A percentile compares a stretch with the other conserved stretches of the same genome.
These are phyloP conservation scores for Trissolcus japonicus DNA, from an alignment of 2,888 invertebrate genomes.

Conservation along the genomic window DNA sequence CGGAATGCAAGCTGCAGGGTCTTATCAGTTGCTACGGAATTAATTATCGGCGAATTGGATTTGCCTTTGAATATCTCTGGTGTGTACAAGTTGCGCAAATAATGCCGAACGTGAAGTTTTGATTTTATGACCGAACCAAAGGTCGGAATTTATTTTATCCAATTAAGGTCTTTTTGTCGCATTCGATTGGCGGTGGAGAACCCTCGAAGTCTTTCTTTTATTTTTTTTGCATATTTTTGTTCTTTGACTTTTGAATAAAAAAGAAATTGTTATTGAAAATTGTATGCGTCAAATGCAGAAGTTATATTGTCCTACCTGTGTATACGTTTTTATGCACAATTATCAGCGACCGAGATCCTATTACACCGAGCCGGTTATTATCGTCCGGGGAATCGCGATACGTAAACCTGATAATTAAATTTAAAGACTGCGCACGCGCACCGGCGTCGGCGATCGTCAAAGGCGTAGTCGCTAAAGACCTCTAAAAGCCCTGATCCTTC, in stretches of 20 bases:
- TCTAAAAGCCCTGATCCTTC: slow-evolving; percentile 32
- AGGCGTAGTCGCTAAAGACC: slow-evolving; percentile 42
- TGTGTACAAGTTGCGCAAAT: slow-evolving; percentile 18
- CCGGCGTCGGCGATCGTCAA: slow-evolving; percentile 48
- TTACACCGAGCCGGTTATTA: slow-evolving; percentile 58
- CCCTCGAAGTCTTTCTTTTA: neutral
- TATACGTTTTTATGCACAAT: slow-evolving; percentile 24
- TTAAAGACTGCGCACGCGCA: slow-evolving; percentile 60
- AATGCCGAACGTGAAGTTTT: neutral
- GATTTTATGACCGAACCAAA: slow-evolving; percentile 22
- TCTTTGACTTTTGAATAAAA: no score
- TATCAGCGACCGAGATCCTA: slow-evolving; percentile 44
- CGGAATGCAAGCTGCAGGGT: slow-evolving; percentile 39
- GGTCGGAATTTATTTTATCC: slow-evolving; percentile 18
- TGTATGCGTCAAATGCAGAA: neutral
- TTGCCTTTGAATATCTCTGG: slow-evolving; percentile 9
- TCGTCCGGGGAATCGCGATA: slow-evolving; percentile 60
- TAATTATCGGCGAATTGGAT: slow-evolving; percentile 40
- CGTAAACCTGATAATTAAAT: slow-evolving; percentile 63
- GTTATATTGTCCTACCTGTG: slow-evolving; percentile 34
- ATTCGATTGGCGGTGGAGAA: neutral
- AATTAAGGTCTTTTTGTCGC: slow-evolving; percentile 4
- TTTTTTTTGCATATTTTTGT: neutral
- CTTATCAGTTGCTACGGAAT: slow-evolving; percentile 48
- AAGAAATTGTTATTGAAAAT: slow-evolving; percentile 10